Percentiles rank a stretch among this genome's conserved stretches.
Conservation (phyloP, 2,888 invertebrate species). For the Aleiodes leptofemur region DNA sequence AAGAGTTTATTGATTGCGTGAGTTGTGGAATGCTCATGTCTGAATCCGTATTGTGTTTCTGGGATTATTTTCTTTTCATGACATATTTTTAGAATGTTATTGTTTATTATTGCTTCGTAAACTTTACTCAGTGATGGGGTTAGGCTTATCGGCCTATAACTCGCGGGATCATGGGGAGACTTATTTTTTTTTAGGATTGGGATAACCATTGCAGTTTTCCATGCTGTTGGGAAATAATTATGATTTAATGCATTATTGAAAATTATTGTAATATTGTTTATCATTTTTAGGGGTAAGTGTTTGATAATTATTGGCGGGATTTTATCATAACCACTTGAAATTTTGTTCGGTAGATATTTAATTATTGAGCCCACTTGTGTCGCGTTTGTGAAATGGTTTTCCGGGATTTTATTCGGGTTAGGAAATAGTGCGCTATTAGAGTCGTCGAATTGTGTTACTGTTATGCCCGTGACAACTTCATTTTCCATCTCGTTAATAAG, state of each 20-base stretch:
- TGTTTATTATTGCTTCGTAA: slow-evolving; percentile 44
- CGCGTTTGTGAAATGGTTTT: not conserved
- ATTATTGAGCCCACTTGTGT: not conserved
- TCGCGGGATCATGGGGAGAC: slow-evolving; percentile 33
- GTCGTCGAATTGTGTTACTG: not conserved
- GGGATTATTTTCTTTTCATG: slow-evolving; percentile 34
- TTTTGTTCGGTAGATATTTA: slow-evolving; percentile 44
- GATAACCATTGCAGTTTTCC: slow-evolving; percentile 50
- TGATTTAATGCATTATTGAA: slow-evolving; percentile 49
- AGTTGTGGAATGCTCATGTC: slow-evolving; percentile 45
- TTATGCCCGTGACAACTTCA: not conserved
- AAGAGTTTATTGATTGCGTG: slow-evolving; percentile 38
- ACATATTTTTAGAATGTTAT: slow-evolving; percentile 21
- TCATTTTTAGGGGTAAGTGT: slow-evolving; percentile 38
- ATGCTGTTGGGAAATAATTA: slow-evolving; percentile 40
- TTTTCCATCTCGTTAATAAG: not conserved
- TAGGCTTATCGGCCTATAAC: slow-evolving; percentile 56
- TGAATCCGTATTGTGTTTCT: slow-evolving; percentile 46
- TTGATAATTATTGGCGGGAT: slow-evolving; percentile 48
- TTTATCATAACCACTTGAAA: slow-evolving; percentile 33
- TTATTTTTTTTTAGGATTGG: slow-evolving; percentile 52
- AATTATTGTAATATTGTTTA: slow-evolving; percentile 31
- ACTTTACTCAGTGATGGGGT: slow-evolving; percentile 40
- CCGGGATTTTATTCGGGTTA: not conserved
- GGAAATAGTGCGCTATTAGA: not conserved